Conservation (phyloP, 2,113 vertebrate species). For the Sterna hirundo region DNA sequence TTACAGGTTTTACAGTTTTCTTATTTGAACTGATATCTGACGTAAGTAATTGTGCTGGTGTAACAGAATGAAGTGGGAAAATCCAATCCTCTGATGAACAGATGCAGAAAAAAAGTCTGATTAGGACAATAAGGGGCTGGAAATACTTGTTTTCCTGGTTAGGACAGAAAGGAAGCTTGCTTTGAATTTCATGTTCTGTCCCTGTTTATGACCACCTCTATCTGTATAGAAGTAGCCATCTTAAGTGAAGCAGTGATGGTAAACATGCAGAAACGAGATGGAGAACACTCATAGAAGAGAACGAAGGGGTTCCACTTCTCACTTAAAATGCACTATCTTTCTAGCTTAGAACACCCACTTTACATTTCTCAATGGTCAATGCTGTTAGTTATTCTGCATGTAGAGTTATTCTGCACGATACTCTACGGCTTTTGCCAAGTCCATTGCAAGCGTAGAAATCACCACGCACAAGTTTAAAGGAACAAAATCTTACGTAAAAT, state of each 20-base stretch:
- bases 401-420: background rate
- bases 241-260: background rate
- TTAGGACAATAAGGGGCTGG: background rate
- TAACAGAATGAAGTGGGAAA: background rate
- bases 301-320: background rate
- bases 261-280: background rate
- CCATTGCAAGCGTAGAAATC: background rate
- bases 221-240: background rate
- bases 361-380: background rate
- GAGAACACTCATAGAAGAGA: background rate
- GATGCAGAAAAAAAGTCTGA: background rate
- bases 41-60: background rate
- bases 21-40: background rate
- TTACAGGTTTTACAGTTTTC: background rate
- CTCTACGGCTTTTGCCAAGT: background rate
- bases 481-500: slow-evolving; percentile 86
- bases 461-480: background rate
- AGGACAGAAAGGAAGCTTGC: background rate
- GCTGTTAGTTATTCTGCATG: background rate
- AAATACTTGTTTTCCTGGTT: background rate
- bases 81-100: background rate
- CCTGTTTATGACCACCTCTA: background rate
- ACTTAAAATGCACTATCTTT: background rate
- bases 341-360: background rate
- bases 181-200: background rate